Base-by-base conservation (phyloP, 2,113 vertebrate species). In the Thryonomys swinderianus region DNA sequence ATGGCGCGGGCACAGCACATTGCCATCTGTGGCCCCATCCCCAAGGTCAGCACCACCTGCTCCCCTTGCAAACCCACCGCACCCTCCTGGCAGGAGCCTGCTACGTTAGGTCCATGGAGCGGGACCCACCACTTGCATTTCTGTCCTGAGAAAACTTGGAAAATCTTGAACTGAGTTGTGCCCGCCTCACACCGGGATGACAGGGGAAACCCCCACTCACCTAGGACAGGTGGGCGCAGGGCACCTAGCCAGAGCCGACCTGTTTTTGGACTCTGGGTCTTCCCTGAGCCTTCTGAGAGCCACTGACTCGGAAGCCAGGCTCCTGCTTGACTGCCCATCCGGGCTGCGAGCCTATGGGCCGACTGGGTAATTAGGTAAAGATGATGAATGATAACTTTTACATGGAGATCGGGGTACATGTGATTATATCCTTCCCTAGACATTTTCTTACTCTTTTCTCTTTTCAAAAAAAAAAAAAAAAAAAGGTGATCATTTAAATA, bases 81-180 rank as follows among this genome's bases (percentile, higher is more conserved):
- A 23, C 45, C 27, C 17, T 32, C 45, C 21, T 10, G 3, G 1
- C 13, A 6, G 71, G 42, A 27, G 55, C 62, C 45, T 37, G 9
- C 0, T 3, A 1, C 12, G 1, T 18, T 2, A 13, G 3, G 34
- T 13, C 20, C 61, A 51, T 59, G 30, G 6, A 1, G 23, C 1
- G 4, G 66, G 79, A 3, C 61, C 61, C 2, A 0, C 27, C 40
- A 0, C 42, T 55, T 40, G 42, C 14, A 0, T 34, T 14, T 57
- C 76, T 9, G 4, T 23, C 82, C 23, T 14, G 6, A 4, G 57
- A 37, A 84, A 20, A 67, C 12, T 27, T 20, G n/a, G 30, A 37
- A 87, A n/a, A 9, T 20, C 8, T 1, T 16, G 7, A n/a, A 18
- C 16, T 55, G 1, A 0, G 3, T 12, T 2, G 1, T 30, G 11